Conservation (phyloP, 2,113 vertebrate genomes). For the Rhineura floridana region DNA sequence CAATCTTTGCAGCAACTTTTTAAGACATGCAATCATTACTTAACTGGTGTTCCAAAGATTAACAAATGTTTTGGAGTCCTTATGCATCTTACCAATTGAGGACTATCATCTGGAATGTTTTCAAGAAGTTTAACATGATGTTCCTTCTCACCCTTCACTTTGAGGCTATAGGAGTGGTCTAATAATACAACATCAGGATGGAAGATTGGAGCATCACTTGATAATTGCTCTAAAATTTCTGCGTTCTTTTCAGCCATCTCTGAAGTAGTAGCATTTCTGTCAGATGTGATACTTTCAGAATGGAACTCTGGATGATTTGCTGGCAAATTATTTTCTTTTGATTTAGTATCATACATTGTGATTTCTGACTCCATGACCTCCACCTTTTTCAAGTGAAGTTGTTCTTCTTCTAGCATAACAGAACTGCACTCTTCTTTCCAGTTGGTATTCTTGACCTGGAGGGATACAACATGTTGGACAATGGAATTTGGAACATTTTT, state of each 20-base stretch:
- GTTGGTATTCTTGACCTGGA: constrained; percentile 73
- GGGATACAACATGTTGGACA: constrained; percentile 77
- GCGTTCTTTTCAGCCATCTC: constrained; percentile 53
- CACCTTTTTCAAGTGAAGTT: constrained; percentile 28
- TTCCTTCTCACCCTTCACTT: constrained; percentile 44
- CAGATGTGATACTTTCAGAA: background rate
- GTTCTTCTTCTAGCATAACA: constrained; percentile 59
- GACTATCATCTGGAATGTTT: constrained; percentile 32
- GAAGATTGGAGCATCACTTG: constrained; percentile 51
- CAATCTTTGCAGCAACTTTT: background rate
- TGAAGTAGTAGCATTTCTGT: constrained; percentile 18
- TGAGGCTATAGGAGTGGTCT: constrained; percentile 58
- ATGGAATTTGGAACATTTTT: constrained; percentile 73
- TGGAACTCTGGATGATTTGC: constrained; percentile 14
- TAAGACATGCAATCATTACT: background rate
- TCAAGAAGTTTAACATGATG: constrained; percentile 45
- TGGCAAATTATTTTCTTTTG: constrained; percentile 34
- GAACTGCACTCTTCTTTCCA: constrained; percentile 63
- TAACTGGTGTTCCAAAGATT: background rate
- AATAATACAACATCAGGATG: constrained; percentile 61
- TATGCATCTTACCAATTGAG: background rate
- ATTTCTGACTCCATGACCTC: constrained; percentile 51
- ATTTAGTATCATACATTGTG: constrained; percentile 31
- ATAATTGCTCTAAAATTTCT: constrained; percentile 42
- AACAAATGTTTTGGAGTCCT: background rate